A percentile compares a stretch with the other conserved stretches of the same genome.
phyloP scores from a whole-genome alignment of 1,140 invertebrate species.

The Drosophila auraria region DNA sequence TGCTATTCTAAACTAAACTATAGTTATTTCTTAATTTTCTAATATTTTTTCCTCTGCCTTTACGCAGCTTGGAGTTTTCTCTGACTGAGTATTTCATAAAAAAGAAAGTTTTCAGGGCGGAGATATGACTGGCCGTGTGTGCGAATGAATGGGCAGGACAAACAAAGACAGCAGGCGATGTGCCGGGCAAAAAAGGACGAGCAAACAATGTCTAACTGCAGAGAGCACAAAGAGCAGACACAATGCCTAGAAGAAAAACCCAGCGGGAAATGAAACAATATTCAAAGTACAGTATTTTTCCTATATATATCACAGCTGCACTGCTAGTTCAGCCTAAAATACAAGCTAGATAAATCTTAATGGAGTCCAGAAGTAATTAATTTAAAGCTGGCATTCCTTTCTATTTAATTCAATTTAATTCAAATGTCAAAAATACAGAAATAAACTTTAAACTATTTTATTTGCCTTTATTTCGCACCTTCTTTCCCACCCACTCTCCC shows the following conservation, averaged over 20 bases:
- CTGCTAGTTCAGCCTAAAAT: not conserved
- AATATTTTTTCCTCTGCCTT: not conserved
- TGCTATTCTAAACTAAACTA: too few relatives aligned
- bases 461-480: too few relatives aligned
- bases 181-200: conserved; percentile 64
- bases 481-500: too few relatives aligned
- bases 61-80: conserved; percentile 32
- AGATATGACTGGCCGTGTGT: conserved; percentile 49
- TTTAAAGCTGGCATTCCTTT: not conserved
- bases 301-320: not conserved
- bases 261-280: conserved; percentile 57
- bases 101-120: conserved; percentile 8
- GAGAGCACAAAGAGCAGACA: conserved; percentile 25
- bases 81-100: conserved; percentile 41
- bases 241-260: conserved; percentile 15
- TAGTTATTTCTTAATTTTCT: too few relatives aligned
- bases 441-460: too few relatives aligned
- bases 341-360: not conserved
- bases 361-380: not conserved
- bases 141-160: conserved; percentile 74
- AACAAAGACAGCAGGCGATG: conserved; percentile 78
- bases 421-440: not conserved
- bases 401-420: not conserved
- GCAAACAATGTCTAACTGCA: conserved; percentile 65
- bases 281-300: conserved; percentile 27